Evolutionary conservation across 2,797 vertebrate species (phyloP).

Genomic region (Glossophaga mutica): DNA sequence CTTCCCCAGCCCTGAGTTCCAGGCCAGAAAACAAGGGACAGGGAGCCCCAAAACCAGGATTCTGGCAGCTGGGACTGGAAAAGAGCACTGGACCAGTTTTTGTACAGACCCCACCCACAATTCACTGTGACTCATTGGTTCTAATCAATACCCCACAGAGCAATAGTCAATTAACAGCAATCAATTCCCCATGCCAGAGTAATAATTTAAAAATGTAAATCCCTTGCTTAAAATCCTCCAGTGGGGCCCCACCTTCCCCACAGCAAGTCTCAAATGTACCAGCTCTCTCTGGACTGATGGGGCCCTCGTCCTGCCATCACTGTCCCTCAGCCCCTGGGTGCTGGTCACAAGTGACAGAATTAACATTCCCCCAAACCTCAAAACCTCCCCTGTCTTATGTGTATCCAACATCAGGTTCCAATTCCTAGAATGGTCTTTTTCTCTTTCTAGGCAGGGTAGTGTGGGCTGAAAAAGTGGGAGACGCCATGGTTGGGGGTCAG

Average conservation of each 20-base stretch:
- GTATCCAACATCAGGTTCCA: neutral
- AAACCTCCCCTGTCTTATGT: neutral
- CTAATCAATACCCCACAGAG: neutral
- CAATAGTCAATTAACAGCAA: neutral
- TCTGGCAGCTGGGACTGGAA: neutral
- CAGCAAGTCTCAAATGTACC: neutral
- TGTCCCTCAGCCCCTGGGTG: neutral
- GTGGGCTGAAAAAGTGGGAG: neutral
- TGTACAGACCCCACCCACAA: neutral
- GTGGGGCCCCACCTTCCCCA: neutral
- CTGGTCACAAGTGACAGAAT: neutral
- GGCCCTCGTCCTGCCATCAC: neutral
- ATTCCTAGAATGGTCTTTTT: neutral
- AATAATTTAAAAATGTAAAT: neutral
- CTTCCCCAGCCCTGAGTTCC: neutral
- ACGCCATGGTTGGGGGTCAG: neutral
- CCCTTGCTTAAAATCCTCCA: neutral
- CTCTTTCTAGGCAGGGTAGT: neutral
- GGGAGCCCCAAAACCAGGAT: neutral
- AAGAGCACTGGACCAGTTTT: neutral
- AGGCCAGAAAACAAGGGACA: neutral
- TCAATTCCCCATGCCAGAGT: neutral
- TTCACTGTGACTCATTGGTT: neutral
- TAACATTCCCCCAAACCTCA: neutral
- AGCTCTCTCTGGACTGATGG: neutral